Evolutionary conservation across 2,113 vertebrate genomes (phyloP), one percentile per base, ranked within the genome.

Genomic region (Caloenas nicobarica): DNA sequence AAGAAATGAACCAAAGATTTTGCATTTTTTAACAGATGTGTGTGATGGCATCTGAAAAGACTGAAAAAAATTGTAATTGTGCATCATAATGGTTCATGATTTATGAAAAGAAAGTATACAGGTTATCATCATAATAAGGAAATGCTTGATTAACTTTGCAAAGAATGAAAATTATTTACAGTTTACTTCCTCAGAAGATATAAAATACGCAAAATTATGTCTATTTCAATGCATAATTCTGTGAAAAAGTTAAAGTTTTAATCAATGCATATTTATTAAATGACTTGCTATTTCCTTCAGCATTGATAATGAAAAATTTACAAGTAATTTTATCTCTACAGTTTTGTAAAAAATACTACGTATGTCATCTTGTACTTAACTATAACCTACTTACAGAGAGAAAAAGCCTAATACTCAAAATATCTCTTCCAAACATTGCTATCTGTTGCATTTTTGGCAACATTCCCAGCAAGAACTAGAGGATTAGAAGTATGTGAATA

Each of bases 361-460:
- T 28, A 44, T 69, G 16, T 70, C 68, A 71, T 44, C 36, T 5
- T 86, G 74, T 36, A 62, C 71, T 88, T 87, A 91, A 81, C 46
- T 69, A 10, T 83, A 91, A 84, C 62, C 40, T 81, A 54, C 36
- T 82, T 85, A 73, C 13, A 50, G 46, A 65, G 44, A 34, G 23
- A 84, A 84, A 95, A 80, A 77, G 24, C 25, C 46, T 25, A n/a
- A 44, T 3, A 23, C 61, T 7, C 19, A 90, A 74, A 93, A 86
- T 78, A 90, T 51, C 46, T 44, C 86, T 78, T 60, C 44, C 38
- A 86, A 92, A 57, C 66, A 61, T 64, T 62, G 61, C 23, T 86
- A n/a, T 92, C 74, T 88, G 66, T 76, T 81, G 46, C 64, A 66
- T 71, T 86, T 86, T 89, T 94, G 91, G 90, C 84, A 79, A 40